A percentile compares a stretch with the other conserved stretches of the same genome.
Evolutionary conservation across 2,113 vertebrate species (phyloP).

Genomic region (Cryptotis parvus): DNA sequence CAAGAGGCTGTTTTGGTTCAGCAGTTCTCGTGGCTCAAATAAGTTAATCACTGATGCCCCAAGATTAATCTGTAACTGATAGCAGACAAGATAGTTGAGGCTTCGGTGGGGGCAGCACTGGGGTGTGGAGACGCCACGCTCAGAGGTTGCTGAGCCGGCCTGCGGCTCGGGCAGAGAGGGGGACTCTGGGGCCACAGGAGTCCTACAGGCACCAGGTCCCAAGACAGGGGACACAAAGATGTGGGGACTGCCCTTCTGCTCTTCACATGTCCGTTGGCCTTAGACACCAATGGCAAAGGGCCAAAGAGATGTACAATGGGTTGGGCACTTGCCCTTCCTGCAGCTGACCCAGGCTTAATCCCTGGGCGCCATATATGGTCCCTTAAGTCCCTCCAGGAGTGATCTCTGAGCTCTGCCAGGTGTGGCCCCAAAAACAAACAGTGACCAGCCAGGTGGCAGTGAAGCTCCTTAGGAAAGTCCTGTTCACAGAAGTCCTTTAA

Average conservation of each 20-base stretch:
- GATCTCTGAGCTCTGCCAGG: too few species aligned
- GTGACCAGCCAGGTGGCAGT: too few species aligned
- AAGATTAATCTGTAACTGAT: constrained; percentile 82
- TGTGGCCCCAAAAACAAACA: too few species aligned
- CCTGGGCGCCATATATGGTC: too few species aligned
- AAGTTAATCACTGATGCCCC: constrained; percentile 84
- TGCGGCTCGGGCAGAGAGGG: constrained; percentile 51
- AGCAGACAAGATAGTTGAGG: constrained; percentile 82
- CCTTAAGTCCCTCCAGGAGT: too few species aligned
- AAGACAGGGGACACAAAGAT: not conserved
- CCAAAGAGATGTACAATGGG: too few species aligned
- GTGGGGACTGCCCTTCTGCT: not conserved
- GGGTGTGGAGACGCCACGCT: constrained; percentile 72
- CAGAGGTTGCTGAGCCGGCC: constrained; percentile 36
- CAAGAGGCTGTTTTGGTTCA: constrained; percentile 81
- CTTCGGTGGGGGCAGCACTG: constrained; percentile 64
- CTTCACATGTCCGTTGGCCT: not conserved
- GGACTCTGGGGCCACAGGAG: not conserved
- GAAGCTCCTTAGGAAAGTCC: too few species aligned
- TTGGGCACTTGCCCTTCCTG: too few species aligned
- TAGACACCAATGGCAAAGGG: not conserved
- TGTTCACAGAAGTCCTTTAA: not conserved
- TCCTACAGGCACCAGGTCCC: not conserved
- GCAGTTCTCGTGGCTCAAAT: constrained; percentile 67
- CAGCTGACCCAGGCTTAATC: too few species aligned